Conservation (phyloP, 2,888 invertebrate genomes). For the Dermolepida albohirtum region DNA sequence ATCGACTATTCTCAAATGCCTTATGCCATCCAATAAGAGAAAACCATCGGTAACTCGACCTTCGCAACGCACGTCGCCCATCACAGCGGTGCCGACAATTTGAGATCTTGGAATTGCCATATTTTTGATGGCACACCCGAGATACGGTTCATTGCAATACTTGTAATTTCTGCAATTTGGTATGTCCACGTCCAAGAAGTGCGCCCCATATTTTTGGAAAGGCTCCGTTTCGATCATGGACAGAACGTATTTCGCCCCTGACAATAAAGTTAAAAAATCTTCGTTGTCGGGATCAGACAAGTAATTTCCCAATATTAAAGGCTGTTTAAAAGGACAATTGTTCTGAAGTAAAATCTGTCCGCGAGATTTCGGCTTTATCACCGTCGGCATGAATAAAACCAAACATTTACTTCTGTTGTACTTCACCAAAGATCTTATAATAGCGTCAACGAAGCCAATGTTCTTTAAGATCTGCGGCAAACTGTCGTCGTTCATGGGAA, state of each 20-base stretch:
- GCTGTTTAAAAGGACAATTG: conserved; percentile 63
- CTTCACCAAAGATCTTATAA: conserved; percentile 52
- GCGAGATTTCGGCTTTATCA: conserved; percentile 66
- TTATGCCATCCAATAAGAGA: conserved; percentile 60
- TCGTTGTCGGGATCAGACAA: conserved; percentile 65
- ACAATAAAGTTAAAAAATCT: conserved; percentile 69
- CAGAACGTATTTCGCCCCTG: conserved; percentile 65
- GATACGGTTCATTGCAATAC: conserved; percentile 66
- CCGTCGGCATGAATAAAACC: conserved; percentile 52
- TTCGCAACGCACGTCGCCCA: conserved; percentile 58
- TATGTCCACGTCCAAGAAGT: conserved; percentile 61
- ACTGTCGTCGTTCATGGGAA: conserved; percentile 38
- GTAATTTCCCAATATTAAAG: conserved; percentile 70
- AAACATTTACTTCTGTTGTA: conserved; percentile 53
- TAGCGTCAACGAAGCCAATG: conserved; percentile 51
- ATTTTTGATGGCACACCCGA: conserved; percentile 66
- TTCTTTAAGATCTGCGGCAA: conserved; percentile 47
- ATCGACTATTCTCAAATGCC: conserved; percentile 66
- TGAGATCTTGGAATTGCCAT: conserved; percentile 45
- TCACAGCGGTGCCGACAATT: conserved; percentile 57
- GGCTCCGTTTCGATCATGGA: conserved; percentile 61
- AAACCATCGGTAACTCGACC: conserved; percentile 63
- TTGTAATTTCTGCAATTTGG: conserved; percentile 59
- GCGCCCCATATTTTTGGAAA: conserved; percentile 60
- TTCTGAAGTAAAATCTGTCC: conserved; percentile 66